These are phyloP conservation scores for Glossosoma conforme DNA, from an alignment of 1,140 invertebrate species.

Conservation along the genomic window DNA sequence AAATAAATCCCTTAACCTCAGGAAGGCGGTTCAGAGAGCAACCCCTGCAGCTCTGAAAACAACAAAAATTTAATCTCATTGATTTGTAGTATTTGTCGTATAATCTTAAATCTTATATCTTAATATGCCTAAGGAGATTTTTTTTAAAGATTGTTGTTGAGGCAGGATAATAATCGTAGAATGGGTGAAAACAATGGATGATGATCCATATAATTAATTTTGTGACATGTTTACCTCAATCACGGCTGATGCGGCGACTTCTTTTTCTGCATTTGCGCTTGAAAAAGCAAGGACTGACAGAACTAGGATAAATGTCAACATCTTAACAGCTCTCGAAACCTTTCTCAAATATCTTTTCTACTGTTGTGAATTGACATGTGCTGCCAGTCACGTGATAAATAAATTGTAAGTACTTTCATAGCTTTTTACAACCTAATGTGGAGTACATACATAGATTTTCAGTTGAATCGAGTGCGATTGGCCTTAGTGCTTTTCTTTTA, in stretches of 20 bases:
- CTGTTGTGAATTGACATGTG: too few species aligned
- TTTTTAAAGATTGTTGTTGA: too few species aligned
- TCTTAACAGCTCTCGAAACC: not conserved
- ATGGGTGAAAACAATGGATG: not conserved
- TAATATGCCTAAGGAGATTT: too few species aligned
- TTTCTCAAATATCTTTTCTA: too few species aligned
- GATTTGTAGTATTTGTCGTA: too few species aligned
- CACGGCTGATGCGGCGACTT: slow-evolving; percentile 11
- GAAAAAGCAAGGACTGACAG: not conserved
- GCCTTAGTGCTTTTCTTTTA: too few species aligned
- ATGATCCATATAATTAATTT: not conserved
- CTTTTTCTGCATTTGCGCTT: slow-evolving; percentile 9
- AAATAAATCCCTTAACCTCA: slow-evolving; percentile 70
- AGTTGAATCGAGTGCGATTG: too few species aligned
- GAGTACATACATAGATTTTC: too few species aligned
- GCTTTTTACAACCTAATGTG: too few species aligned
- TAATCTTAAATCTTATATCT: too few species aligned
- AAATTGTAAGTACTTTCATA: too few species aligned
- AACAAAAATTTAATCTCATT: slow-evolving; percentile 14
- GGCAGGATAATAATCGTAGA: not conserved
- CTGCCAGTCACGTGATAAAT: too few species aligned
- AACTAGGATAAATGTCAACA: not conserved
- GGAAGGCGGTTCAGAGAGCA: slow-evolving; percentile 68
- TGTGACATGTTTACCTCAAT: slow-evolving; percentile 14
- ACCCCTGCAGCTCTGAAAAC: slow-evolving; percentile 68